phyloP scores from a whole-genome alignment of 2,113 vertebrate genomes.

The Engraulis encrasicolus region DNA sequence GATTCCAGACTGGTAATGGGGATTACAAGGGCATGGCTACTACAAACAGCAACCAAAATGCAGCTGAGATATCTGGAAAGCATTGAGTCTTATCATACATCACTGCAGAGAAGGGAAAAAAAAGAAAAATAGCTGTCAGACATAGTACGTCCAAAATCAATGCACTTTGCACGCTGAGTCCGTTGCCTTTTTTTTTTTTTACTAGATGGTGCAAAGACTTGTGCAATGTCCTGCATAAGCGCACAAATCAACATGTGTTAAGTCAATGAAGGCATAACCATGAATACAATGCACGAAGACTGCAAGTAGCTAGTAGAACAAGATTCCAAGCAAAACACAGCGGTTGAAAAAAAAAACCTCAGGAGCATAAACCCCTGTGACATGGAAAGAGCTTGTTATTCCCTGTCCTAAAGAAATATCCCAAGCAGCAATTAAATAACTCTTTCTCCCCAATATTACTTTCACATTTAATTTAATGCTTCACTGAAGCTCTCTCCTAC shows the following conservation, averaged over 20 bases:
- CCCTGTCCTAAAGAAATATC: constrained; percentile 8
- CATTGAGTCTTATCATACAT: constrained; percentile 41
- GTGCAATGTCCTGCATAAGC: neutral
- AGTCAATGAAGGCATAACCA: neutral
- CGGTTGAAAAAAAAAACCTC: neutral
- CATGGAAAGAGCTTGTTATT: constrained; percentile 15
- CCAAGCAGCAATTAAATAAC: constrained; percentile 35
- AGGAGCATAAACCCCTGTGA: neutral
- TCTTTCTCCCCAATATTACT: constrained; percentile 38
- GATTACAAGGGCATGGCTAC: constrained; percentile 55
- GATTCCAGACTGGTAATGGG: constrained; percentile 57
- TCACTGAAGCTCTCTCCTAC: constrained; percentile 35
- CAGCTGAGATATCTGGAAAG: constrained; percentile 38
- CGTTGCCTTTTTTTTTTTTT: constrained; percentile 15
- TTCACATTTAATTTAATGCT: constrained; percentile 59
- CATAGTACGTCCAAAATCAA: constrained; percentile 10
- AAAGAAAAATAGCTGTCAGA: neutral
- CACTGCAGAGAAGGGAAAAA: neutral
- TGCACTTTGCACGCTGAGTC: neutral
- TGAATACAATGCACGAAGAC: neutral
- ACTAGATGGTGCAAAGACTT: neutral
- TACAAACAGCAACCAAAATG: constrained; percentile 55
- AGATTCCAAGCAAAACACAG: constrained; percentile 16
- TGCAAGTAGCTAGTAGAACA: constrained; percentile 6
- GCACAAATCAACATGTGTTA: constrained; percentile 14